These are phyloP conservation scores for Saturnia pavonia DNA, from an alignment of 2,888 invertebrate genomes.

Conservation along the genomic window DNA sequence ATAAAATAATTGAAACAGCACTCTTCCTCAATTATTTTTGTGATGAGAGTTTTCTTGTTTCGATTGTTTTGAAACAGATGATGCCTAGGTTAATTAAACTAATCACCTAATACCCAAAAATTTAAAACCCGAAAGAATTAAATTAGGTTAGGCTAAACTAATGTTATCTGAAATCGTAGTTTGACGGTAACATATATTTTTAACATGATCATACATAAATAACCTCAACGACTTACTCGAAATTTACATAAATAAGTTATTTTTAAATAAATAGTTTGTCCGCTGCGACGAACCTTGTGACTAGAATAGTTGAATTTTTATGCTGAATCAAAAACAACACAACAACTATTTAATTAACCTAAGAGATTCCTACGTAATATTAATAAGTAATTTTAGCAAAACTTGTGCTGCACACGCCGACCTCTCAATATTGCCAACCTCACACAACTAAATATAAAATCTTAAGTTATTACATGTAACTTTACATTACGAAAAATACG, in stretches of 20 bases:
- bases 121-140: slow-evolving; percentile 27
- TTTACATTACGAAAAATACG: too few relatives aligned
- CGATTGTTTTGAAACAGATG: not conserved
- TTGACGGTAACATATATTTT: slow-evolving; percentile 54
- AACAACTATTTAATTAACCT: slow-evolving; percentile 71
- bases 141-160: slow-evolving; percentile 51
- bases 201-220: slow-evolving; percentile 28
- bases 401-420: slow-evolving; percentile 60
- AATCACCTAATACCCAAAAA: not conserved
- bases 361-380: slow-evolving; percentile 54
- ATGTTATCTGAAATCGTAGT: slow-evolving; percentile 42
- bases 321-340: slow-evolving; percentile 68
- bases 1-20: not conserved
- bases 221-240: slow-evolving; percentile 14
- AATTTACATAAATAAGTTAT: slow-evolving; percentile 1
- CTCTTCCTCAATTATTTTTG: not conserved
- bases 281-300: slow-evolving; percentile 42
- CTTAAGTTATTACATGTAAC: not conserved
- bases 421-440: slow-evolving; percentile 7
- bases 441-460: slow-evolving; percentile 2
- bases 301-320: slow-evolving; percentile 64
- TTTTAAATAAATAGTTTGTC: slow-evolving; percentile 33
- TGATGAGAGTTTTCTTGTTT: not conserved
- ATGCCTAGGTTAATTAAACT: not conserved
- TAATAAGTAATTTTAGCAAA: slow-evolving; percentile 61